Conservation (phyloP, 2,113 vertebrate species). For the Neolamprologus kungweensis region DNA sequence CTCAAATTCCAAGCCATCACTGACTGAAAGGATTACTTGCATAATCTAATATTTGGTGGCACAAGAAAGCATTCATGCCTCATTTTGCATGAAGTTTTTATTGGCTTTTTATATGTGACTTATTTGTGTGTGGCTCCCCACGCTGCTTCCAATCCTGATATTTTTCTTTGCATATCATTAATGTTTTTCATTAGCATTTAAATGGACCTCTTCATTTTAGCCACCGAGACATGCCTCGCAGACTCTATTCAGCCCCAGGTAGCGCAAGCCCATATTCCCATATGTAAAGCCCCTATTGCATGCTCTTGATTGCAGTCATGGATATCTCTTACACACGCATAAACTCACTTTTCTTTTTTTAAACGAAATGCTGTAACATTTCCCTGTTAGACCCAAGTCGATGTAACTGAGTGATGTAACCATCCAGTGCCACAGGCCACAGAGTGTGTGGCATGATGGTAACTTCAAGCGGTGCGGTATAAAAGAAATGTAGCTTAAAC, state of each 20-base stretch:
- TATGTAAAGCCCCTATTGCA: not conserved
- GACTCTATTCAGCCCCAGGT: not conserved
- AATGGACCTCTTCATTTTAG: conserved; percentile 20
- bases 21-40: conserved; percentile 64
- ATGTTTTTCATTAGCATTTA: conserved; percentile 52
- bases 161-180: conserved; percentile 66
- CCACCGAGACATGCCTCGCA: not conserved
- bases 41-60: conserved; percentile 66
- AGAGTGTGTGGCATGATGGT: not conserved
- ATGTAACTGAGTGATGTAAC: conserved; percentile 9
- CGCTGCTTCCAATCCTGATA: conserved; percentile 33
- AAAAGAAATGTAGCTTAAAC: not conserved
- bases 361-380: not conserved
- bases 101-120: conserved; percentile 67
- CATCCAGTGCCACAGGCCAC: not conserved
- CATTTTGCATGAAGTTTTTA: conserved; percentile 58
- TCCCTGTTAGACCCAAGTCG: not conserved
- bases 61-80: conserved; percentile 73
- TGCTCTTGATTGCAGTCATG: not conserved
- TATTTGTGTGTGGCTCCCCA: conserved; percentile 41
- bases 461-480: not conserved
- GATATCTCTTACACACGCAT: not conserved
- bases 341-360: not conserved
- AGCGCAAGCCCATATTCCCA: not conserved
- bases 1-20: conserved; percentile 49